Conservation (phyloP, 64 coral and sea anemone genomes). For the Porites australiensis region DNA sequence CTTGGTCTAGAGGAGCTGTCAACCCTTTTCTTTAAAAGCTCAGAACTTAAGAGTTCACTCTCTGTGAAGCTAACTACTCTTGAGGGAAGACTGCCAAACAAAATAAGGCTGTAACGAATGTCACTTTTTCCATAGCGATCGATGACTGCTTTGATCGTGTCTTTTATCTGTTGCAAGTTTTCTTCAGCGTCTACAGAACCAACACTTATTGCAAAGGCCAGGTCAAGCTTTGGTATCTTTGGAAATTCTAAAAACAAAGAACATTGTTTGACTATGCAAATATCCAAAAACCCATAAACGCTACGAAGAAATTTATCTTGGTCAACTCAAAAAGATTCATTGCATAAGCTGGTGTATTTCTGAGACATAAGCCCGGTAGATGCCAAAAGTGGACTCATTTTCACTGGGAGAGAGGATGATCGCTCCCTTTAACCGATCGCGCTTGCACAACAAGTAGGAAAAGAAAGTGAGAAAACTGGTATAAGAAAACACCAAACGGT, state of each 20-base stretch:
- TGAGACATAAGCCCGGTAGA: no score
- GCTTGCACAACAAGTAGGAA: no score
- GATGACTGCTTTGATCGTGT: conserved; percentile 65
- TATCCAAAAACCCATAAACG: no score
- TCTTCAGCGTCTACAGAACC: conserved; percentile 54
- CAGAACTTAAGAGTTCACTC: conserved; percentile 14
- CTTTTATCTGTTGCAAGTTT: conserved; percentile 64
- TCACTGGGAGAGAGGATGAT: no score
- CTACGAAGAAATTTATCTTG: no score
- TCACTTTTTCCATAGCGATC: conserved; percentile 62
- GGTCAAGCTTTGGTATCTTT: conserved; percentile 63
- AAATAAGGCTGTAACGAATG: conserved; percentile 60
- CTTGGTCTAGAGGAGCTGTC: not conserved
- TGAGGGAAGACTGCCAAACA: conserved; percentile 44
- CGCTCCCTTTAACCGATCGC: no score
- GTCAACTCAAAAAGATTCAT: no score
- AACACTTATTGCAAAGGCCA: conserved; percentile 77
- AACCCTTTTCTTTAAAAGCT: conserved; percentile 10
- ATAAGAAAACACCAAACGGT: no score
- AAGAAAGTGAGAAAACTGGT: no score
- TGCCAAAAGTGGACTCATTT: no score
- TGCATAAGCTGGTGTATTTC: no score
- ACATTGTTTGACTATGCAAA: not conserved
- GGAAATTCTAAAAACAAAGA: conserved; percentile 49
- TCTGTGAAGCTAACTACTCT: conserved; percentile 24